phyloP scores from a whole-genome alignment of 2,888 invertebrate species.

The Uropetala carovei region DNA sequence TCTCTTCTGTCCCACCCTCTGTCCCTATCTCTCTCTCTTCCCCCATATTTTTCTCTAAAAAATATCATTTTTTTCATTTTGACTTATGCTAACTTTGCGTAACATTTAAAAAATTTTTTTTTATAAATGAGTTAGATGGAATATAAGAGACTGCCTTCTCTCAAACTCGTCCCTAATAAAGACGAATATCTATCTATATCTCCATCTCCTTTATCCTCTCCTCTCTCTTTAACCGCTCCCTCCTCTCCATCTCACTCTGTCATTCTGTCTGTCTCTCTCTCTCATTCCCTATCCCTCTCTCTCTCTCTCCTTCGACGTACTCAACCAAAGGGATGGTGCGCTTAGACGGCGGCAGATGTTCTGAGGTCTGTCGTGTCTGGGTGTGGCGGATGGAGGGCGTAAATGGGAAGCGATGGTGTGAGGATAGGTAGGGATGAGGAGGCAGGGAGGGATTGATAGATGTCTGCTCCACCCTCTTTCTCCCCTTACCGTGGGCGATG shows the following conservation, averaged over 20 bases:
- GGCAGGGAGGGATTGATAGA: not conserved
- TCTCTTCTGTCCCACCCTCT: too few relatives aligned
- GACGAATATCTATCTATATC: too few relatives aligned
- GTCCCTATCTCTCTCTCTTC: too few relatives aligned
- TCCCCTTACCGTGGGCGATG: not conserved
- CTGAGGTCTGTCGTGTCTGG: constrained; percentile 7
- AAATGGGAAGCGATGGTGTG: not conserved
- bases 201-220: not conserved
- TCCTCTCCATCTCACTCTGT: not conserved
- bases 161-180: too few relatives aligned
- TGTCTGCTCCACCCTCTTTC: not conserved
- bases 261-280: not conserved
- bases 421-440: too few relatives aligned
- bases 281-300: not conserved
- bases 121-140: too few relatives aligned
- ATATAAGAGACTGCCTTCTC: too few relatives aligned
- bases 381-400: not conserved
- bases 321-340: not conserved
- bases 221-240: not conserved
- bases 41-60: too few relatives aligned
- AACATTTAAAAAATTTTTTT: too few relatives aligned
- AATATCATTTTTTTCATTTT: too few relatives aligned
- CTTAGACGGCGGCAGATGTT: constrained; percentile 22
- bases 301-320: constrained; percentile 7
- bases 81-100: too few relatives aligned